phyloP scores from a whole-genome alignment of 2,797 vertebrate species.

The Poeciliopsis presidionis region DNA sequence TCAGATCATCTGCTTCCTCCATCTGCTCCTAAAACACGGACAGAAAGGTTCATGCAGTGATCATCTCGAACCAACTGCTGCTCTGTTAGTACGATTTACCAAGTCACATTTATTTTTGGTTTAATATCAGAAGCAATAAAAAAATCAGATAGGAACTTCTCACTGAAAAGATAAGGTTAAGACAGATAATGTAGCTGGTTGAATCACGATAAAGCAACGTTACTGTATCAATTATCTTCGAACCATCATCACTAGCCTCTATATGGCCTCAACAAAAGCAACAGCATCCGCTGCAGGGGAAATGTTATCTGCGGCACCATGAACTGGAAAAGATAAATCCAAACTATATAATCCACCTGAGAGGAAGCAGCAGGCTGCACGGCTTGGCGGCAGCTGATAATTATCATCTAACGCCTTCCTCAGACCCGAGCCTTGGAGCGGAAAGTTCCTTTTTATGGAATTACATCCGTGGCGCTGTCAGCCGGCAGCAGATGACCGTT shows the following conservation, averaged over 20 bases:
- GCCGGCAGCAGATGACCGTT: constrained; percentile 32
- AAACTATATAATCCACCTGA: constrained; percentile 28
- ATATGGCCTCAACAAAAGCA: constrained; percentile 12
- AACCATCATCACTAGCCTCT: not conserved
- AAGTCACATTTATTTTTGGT: not conserved
- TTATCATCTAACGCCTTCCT: constrained; percentile 41
- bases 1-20: constrained; percentile 61
- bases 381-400: constrained; percentile 36
- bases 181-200: not conserved
- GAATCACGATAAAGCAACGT: constrained; percentile 2
- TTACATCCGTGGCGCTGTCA: not conserved
- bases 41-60: constrained; percentile 36
- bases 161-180: not conserved
- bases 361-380: constrained; percentile 17
- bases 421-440: constrained; percentile 15
- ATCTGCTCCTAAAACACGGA: constrained; percentile 56
- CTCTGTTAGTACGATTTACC: constrained; percentile 6
- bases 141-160: not conserved
- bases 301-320: constrained; percentile 4
- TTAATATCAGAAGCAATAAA: not conserved
- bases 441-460: constrained; percentile 37
- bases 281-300: not conserved
- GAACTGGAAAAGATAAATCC: constrained; percentile 19
- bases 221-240: not conserved
- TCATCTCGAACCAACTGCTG: constrained; percentile 56